Evolutionary conservation across 2,797 vertebrate genomes (phyloP), one percentile per base, ranked within the genome.

Genomic region (Cynopterus sphinx): DNA sequence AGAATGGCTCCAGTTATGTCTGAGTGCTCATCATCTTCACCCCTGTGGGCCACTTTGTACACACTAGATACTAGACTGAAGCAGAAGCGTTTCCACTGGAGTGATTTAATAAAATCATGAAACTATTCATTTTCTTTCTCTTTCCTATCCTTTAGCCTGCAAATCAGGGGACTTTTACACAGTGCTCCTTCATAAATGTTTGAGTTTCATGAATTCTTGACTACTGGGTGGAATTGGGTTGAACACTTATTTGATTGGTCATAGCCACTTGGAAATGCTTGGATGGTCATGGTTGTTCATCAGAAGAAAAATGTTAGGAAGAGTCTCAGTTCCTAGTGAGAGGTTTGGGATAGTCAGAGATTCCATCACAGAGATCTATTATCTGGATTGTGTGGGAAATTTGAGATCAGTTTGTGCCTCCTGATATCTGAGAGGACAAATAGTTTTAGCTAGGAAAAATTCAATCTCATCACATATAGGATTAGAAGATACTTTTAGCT

Each of bases 291-390:
- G 24, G 39, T 5, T 33, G n/a, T 57, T 67, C 19, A 33, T 51
- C 22, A 46, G 3, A 1, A 74, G 33, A 68, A 89, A 79, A 43
- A n/a, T 63, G 24, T 73, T 41, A 73, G 73, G 22, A 36, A 67
- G 6, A 51, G 36, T 3, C 1, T 43, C 9, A 0, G 2, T 46
- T 71, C 6, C 1, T 59, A 51, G 10, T 36, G 49, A 36, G 39
- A 70, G 39, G 12, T 85, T 68, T 33, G 24, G 16, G 1, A 36
- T 31, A 51, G 10, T 75, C 24, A 77, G 16, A 55, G 12, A 87
- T 33, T 74, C 4, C 16, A 59, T 26, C 19, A 36, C 28, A 26
- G 41, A 92, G 26, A 33, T 28, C 6, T 82, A 41, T 78, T 73
- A 9, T 4, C 17, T 87, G 13, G 22, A 53, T 85, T 57, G 46